A percentile compares a stretch with the other conserved stretches of the same genome.
phyloP scores from a whole-genome alignment of 2,113 vertebrate species.

The Siniperca chuatsi region DNA sequence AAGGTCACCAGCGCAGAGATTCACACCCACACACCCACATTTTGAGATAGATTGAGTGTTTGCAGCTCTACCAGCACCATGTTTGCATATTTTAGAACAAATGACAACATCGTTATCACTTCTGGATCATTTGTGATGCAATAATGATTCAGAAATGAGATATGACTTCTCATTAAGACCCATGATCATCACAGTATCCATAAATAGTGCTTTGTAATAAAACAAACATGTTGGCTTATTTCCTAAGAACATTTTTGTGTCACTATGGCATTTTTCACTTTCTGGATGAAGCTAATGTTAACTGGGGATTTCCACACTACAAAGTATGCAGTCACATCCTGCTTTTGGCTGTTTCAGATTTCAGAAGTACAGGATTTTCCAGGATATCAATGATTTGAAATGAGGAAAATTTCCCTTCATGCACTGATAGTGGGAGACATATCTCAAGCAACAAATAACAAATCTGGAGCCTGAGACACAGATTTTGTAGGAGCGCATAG shows the following conservation, averaged over 20 bases:
- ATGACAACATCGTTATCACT: background rate
- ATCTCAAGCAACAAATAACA: background rate
- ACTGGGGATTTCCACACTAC: constrained; percentile 34
- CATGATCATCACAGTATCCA: background rate
- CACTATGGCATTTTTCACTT: background rate
- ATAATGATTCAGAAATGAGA: background rate
- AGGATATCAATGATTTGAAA: background rate
- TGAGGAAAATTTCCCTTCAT: accelerated
- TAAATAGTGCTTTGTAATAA: background rate
- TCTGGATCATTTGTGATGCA: background rate
- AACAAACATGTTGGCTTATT: background rate
- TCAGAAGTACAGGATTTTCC: background rate
- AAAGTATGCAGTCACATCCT: constrained; percentile 33
- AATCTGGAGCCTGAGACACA: background rate
- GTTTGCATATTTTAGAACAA: background rate
- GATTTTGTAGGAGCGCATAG: background rate
- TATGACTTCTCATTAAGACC: background rate
- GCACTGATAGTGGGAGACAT: background rate
- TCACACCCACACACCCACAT: constrained; percentile 48
- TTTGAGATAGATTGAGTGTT: constrained; percentile 3
- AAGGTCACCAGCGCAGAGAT: constrained; percentile 51
- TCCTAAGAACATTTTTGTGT: background rate
- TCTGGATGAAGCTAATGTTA: background rate
- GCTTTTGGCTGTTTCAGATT: background rate
- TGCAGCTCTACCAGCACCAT: constrained; percentile 20